phyloP scores from a whole-genome alignment of 2,797 vertebrate genomes.

The Lagorchestes hirsutus region DNA sequence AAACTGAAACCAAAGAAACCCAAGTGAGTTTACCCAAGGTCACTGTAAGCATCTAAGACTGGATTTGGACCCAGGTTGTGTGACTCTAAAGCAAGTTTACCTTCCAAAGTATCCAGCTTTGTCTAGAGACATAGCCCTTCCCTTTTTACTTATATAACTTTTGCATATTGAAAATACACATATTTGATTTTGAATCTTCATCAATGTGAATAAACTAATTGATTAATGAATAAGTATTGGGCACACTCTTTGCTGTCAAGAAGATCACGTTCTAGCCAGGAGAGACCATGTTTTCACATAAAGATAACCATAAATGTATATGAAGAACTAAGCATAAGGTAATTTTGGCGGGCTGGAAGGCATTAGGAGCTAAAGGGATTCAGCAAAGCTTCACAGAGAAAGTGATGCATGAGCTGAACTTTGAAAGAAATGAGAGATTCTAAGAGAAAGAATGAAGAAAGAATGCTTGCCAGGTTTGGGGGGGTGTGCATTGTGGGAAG shows the following conservation, averaged over 20 bases:
- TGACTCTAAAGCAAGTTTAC: background rate
- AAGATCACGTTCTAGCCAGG: background rate
- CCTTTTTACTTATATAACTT: background rate
- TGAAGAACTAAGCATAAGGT: background rate
- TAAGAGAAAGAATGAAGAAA: background rate
- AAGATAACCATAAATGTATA: background rate
- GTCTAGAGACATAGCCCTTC: background rate
- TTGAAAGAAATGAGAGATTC: background rate
- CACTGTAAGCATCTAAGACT: background rate
- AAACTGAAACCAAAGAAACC: background rate
- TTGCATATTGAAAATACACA: background rate
- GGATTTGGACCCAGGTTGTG: background rate
- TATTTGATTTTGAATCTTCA: background rate
- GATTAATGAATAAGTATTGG: background rate
- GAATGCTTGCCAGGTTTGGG: background rate
- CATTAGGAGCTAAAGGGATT: background rate
- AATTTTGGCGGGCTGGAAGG: background rate
- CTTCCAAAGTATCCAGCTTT: background rate
- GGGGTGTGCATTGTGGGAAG: rapidly evolving
- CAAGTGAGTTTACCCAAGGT: background rate
- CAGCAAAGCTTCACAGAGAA: background rate
- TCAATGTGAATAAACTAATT: background rate
- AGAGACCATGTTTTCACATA: background rate
- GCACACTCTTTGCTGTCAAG: background rate
- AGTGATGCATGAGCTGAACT: background rate